phyloP scores from a whole-genome alignment of 2,113 vertebrate genomes.

The Protobothrops flavoviridis region DNA sequence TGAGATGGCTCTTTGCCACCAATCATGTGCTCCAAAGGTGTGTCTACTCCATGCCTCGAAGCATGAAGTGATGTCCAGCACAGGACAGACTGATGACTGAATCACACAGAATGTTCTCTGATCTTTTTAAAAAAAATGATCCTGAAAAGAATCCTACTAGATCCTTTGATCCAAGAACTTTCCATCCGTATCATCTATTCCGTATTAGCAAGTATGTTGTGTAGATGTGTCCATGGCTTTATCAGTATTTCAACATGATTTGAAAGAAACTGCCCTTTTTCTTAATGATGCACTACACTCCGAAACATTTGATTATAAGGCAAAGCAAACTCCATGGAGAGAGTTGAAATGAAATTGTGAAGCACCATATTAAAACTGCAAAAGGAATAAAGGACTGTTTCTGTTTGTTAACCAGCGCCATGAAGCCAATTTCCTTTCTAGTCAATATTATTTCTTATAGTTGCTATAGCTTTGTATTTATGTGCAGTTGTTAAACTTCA shows the following conservation, averaged over 20 bases:
- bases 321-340: neutral
- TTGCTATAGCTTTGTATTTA: neutral
- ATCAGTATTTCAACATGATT: neutral
- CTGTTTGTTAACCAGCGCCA: neutral
- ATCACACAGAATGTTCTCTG: neutral
- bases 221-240: neutral
- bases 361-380: neutral
- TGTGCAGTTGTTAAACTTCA: neutral
- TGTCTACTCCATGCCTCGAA: neutral
- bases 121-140: neutral
- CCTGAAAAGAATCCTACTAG: neutral
- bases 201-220: neutral
- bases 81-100: neutral
- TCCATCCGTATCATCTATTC: neutral
- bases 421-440: neutral
- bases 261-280: neutral
- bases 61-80: neutral
- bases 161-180: neutral
- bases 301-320: neutral
- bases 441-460: neutral
- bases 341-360: neutral
- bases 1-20: neutral
- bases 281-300: neutral
- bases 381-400: neutral
- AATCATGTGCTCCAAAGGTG: neutral